Percentiles rank a stretch among this genome's conserved stretches.
Evolutionary conservation across 2,113 vertebrate species (phyloP).

Genomic region (Plectropomus leopardus): DNA sequence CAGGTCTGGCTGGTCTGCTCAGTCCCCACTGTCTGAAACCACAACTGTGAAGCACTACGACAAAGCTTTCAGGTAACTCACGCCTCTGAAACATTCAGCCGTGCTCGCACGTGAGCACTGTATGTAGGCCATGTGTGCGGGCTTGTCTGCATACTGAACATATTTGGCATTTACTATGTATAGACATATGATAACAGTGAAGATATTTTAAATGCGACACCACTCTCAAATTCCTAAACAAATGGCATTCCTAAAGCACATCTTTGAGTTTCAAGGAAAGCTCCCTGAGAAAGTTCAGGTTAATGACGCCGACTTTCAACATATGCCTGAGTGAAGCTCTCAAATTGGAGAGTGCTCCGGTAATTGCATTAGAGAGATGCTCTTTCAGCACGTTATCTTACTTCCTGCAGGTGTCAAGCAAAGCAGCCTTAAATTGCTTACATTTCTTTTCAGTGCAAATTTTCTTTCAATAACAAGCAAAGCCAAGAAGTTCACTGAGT

Average conservation of each 20-base stretch:
- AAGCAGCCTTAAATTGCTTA: conserved; percentile 51
- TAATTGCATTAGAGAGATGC: conserved; percentile 65
- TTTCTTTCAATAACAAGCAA: conserved; percentile 37
- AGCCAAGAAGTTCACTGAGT: conserved; percentile 11
- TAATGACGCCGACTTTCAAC: conserved; percentile 52
- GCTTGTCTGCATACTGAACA: neutral
- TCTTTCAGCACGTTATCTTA: conserved; percentile 59
- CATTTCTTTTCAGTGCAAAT: conserved; percentile 43
- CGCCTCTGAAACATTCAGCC: conserved; percentile 7
- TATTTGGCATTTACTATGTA: neutral
- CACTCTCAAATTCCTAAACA: neutral
- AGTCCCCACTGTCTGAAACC: conserved; percentile 16
- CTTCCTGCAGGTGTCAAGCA: conserved; percentile 68
- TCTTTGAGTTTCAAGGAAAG: conserved; percentile 22
- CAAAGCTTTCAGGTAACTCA: conserved; percentile 31
- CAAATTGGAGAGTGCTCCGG: conserved; percentile 67
- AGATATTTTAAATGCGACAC: neutral
- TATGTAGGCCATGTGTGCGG: neutral
- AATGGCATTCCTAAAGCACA: conserved; percentile 2
- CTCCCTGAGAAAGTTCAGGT: conserved; percentile 28
- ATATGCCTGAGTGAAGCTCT: conserved; percentile 58
- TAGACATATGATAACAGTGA: neutral
- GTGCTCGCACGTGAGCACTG: neutral
- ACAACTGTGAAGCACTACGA: conserved; percentile 27
- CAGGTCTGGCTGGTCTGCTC: conserved; percentile 60